phyloP scores from a whole-genome alignment of 2,888 invertebrate genomes.

The Heliconius ismenius region DNA sequence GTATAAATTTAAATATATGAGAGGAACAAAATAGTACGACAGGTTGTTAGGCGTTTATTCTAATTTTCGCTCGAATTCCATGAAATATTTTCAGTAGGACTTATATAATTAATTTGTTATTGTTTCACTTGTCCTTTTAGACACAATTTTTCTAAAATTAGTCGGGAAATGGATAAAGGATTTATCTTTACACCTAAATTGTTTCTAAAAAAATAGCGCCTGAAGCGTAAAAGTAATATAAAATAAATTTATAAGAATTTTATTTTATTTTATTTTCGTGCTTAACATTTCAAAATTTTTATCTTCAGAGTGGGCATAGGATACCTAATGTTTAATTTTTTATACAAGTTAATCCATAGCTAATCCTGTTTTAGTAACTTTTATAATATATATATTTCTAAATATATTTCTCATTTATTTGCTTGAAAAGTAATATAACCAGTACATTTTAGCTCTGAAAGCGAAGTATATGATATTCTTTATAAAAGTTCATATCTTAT shows the following conservation, averaged over 20 bases:
- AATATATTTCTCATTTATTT: neutral
- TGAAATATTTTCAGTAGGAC: neutral
- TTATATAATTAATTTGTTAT: neutral
- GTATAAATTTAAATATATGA: no score
- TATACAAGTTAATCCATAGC: no score
- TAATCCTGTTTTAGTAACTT: no score
- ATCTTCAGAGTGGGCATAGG: no score
- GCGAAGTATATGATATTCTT: neutral
- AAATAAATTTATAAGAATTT: no score
- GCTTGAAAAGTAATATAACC: neutral
- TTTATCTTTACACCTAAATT: neutral
- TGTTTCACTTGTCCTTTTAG: neutral
- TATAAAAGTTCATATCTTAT: constrained; percentile 10
- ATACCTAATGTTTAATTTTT: neutral
- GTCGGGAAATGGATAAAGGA: neutral
- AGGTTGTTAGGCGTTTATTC: neutral
- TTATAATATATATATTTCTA: neutral
- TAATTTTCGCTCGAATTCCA: neutral
- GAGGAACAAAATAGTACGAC: no score
- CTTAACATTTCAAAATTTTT: neutral
- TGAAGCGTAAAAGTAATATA: no score
- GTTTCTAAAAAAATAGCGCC: no score
- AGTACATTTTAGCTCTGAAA: neutral
- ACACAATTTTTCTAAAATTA: neutral
- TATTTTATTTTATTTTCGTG: no score